phyloP scores from a whole-genome alignment of 2,797 vertebrate species.

The Sparidentex hasta region DNA sequence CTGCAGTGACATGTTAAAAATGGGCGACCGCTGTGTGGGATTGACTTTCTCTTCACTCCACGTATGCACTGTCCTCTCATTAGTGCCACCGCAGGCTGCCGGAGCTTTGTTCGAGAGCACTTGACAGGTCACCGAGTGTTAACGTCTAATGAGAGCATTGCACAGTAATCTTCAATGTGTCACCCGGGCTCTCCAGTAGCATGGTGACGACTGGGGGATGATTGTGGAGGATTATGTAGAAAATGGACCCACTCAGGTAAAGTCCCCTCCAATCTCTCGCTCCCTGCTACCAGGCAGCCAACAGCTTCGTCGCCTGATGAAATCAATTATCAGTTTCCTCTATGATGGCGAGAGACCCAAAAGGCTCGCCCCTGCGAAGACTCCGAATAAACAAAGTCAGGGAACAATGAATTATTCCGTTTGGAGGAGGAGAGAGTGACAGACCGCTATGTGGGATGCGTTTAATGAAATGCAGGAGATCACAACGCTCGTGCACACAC shows the following conservation, averaged over 20 bases:
- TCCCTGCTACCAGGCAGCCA: slow-evolving; percentile 51
- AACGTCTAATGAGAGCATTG: slow-evolving; percentile 79
- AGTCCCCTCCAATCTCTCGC: slow-evolving; percentile 76
- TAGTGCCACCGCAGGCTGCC: slow-evolving; percentile 55
- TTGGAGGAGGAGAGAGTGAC: slow-evolving; percentile 65
- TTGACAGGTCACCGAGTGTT: slow-evolving; percentile 77
- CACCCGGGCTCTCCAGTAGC: slow-evolving; percentile 61
- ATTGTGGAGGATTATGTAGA: slow-evolving; percentile 85
- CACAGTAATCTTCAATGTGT: slow-evolving; percentile 78
- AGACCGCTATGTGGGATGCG: slow-evolving; percentile 58
- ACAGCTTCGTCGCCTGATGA: slow-evolving; percentile 67
- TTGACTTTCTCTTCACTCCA: slow-evolving; percentile 64
- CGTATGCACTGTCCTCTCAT: slow-evolving; percentile 65
- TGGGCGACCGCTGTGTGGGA: slow-evolving; percentile 5
- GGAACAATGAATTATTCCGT: slow-evolving; percentile 74
- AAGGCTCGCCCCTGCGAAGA: slow-evolving; percentile 13
- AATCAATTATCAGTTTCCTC: slow-evolving; percentile 85
- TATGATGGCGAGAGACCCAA: slow-evolving; percentile 22
- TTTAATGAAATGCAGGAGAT: slow-evolving; percentile 78
- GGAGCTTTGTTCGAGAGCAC: slow-evolving; percentile 78
- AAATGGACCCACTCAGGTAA: slow-evolving; percentile 84
- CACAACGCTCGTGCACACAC: slow-evolving; percentile 39
- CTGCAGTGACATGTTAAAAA: slow-evolving; percentile 42
- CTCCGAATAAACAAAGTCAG: slow-evolving; percentile 63
- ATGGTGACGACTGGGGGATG: slow-evolving; percentile 69